Percentiles rank a stretch among this genome's conserved stretches.
Evolutionary conservation across 1,140 invertebrate species (phyloP).

Genomic region (Bombus terrestris): DNA sequence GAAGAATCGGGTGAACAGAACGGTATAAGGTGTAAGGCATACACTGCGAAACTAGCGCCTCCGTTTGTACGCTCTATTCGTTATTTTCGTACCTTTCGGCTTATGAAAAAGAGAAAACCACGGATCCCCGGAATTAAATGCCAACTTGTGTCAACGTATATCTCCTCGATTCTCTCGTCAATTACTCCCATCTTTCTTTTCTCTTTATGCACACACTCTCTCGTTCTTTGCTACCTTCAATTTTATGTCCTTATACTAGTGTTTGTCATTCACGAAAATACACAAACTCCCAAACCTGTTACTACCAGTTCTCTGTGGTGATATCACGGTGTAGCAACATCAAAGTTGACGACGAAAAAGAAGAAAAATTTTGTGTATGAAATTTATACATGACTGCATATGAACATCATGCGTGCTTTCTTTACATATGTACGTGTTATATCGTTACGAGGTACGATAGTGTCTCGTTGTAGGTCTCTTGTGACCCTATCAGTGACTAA

Average conservation of each 20-base stretch:
- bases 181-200: background rate
- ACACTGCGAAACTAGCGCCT: slow-evolving; percentile 13
- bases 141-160: slow-evolving; percentile 31
- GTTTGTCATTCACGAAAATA: slow-evolving; percentile 6
- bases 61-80: slow-evolving; percentile 5
- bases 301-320: slow-evolving; percentile 18
- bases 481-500: slow-evolving; percentile 51
- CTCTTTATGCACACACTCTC: background rate
- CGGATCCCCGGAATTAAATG: slow-evolving; percentile 25
- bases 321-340: slow-evolving; percentile 6
- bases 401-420: slow-evolving; percentile 44
- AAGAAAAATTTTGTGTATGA: slow-evolving; percentile 16
- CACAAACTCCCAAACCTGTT: slow-evolving; percentile 6
- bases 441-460: slow-evolving; percentile 43
- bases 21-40: background rate
- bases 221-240: background rate
- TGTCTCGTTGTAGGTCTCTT: slow-evolving; percentile 44
- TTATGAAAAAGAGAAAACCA: slow-evolving; percentile 12
- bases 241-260: background rate
- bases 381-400: background rate
- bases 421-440: slow-evolving; percentile 33
- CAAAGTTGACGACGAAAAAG: background rate
- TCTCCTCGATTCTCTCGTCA: background rate
- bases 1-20: slow-evolving; percentile 14
- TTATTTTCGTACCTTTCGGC: slow-evolving; percentile 10